Percentiles rank a stretch among this genome's conserved stretches.
Conservation (phyloP, 1,140 invertebrate genomes). For the Gonatopus flavifemur region DNA sequence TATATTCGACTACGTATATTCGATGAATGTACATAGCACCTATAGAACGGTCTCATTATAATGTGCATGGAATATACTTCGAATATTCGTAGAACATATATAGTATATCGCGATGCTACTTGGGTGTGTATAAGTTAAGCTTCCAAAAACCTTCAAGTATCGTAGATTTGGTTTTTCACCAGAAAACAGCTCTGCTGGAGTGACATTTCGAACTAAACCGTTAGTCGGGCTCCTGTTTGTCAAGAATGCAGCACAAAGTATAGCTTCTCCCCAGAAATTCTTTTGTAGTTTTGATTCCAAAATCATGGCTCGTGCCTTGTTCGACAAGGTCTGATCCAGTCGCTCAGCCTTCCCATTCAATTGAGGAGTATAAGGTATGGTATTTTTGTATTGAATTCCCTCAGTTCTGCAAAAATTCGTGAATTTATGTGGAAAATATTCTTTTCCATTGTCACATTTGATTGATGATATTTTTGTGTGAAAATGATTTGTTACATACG, state of each 20-base stretch:
- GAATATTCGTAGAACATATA: too few species aligned
- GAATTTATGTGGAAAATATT: neutral
- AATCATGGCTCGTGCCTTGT: conserved; percentile 17
- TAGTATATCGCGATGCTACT: too few species aligned
- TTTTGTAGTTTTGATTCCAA: conserved; percentile 9
- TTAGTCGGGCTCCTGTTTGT: conserved; percentile 10
- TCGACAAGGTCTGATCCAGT: conserved; percentile 1
- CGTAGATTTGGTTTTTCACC: conserved; percentile 15
- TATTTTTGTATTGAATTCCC: conserved; percentile 6
- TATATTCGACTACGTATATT: too few species aligned
- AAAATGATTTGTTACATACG: too few species aligned
- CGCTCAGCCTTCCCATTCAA: conserved; percentile 11
- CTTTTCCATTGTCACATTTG: conserved; percentile 7
- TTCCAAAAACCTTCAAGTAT: conserved; percentile 38
- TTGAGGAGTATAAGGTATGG: conserved; percentile 1
- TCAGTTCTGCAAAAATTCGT: conserved; percentile 1
- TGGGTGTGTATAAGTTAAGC: conserved; percentile 25
- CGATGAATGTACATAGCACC: too few species aligned
- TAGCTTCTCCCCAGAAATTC: conserved; percentile 25
- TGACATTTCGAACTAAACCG: neutral
- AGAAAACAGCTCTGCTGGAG: conserved; percentile 12
- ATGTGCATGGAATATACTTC: too few species aligned
- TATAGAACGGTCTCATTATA: too few species aligned
- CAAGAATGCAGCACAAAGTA: conserved; percentile 13
- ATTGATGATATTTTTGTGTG: too few species aligned